Evolutionary conservation across 2,888 invertebrate genomes (phyloP).

Genomic region (Agapetus fuscipes): DNA sequence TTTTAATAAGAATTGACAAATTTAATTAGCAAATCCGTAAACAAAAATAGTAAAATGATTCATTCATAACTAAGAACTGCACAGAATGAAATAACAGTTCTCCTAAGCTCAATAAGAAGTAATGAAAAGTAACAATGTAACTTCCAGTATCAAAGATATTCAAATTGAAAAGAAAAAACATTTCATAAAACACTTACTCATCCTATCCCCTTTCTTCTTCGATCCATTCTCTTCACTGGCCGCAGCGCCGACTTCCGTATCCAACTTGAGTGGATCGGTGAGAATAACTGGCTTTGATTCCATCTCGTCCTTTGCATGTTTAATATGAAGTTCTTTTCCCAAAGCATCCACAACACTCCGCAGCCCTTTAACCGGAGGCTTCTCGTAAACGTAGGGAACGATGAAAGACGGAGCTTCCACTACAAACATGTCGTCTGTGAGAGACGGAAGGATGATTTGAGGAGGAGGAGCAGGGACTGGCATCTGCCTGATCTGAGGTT

Average conservation of each 20-base stretch:
- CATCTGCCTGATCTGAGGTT: conserved; percentile 27
- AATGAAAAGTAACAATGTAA: too few species aligned
- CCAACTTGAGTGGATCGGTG: conserved; percentile 28
- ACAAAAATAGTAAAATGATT: too few species aligned
- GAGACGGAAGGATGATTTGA: conserved; percentile 63
- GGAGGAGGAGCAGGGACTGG: conserved; percentile 30
- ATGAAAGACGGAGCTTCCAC: conserved; percentile 89
- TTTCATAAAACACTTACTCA: conserved; percentile 26
- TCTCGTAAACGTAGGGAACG: conserved; percentile 88
- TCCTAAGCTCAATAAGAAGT: too few species aligned
- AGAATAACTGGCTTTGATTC: conserved; percentile 18
- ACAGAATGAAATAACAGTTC: too few species aligned
- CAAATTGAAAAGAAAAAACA: conserved; percentile 8
- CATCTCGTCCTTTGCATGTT: conserved; percentile 47
- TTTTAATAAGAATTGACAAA: too few species aligned
- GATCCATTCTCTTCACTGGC: conserved; percentile 29
- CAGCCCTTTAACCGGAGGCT: conserved; percentile 71
- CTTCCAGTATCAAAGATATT: conserved; percentile 8
- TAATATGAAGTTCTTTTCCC: conserved; percentile 52
- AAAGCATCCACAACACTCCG: conserved; percentile 60
- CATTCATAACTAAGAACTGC: too few species aligned
- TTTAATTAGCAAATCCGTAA: too few species aligned
- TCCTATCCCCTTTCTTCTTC: conserved; percentile 27
- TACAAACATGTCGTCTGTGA: conserved; percentile 88
- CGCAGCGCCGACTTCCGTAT: conserved; percentile 24